Evolutionary conservation across 2,113 vertebrate genomes (phyloP).

Genomic region (Pimephales promelas): DNA sequence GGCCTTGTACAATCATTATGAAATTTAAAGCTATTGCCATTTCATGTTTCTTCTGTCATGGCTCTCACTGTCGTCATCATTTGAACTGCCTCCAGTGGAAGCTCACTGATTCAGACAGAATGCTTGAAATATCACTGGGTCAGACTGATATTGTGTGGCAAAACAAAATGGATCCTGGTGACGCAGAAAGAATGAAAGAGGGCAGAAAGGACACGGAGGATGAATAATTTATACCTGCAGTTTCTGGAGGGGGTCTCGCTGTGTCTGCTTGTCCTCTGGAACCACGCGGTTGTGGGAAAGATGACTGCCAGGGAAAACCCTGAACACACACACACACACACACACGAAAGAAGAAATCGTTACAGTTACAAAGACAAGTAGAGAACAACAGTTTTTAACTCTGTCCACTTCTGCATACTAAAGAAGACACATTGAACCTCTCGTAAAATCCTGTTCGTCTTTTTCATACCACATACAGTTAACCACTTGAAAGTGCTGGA

Average conservation of each 20-base stretch:
- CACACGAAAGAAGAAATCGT: neutral
- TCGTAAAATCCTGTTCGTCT: slow-evolving; percentile 8
- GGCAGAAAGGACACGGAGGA: neutral
- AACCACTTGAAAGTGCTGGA: slow-evolving; percentile 19
- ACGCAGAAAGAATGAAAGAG: neutral
- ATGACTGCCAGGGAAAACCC: slow-evolving; percentile 87
- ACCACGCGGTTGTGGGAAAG: slow-evolving; percentile 81
- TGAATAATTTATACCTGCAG: slow-evolving; percentile 75
- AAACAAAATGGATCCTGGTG: slow-evolving; percentile 1
- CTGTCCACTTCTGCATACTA: slow-evolving; percentile 1
- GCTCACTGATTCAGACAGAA: neutral
- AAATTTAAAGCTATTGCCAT: neutral
- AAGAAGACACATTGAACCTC: neutral
- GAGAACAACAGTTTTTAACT: neutral
- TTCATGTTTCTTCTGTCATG: neutral
- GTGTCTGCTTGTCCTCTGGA: slow-evolving; percentile 77
- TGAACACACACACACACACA: slow-evolving; percentile 61
- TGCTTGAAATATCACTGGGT: neutral
- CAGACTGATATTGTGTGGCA: neutral
- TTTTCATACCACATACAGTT: neutral
- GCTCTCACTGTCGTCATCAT: slow-evolving; percentile 10
- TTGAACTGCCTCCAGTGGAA: slow-evolving; percentile 26
- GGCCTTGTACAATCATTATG: slow-evolving; percentile 5
- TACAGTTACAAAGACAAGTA: neutral
- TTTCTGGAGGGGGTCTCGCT: slow-evolving; percentile 81